Evolutionary conservation across 2,113 vertebrate species (phyloP).

Genomic region (Clarias macrocephalus): DNA sequence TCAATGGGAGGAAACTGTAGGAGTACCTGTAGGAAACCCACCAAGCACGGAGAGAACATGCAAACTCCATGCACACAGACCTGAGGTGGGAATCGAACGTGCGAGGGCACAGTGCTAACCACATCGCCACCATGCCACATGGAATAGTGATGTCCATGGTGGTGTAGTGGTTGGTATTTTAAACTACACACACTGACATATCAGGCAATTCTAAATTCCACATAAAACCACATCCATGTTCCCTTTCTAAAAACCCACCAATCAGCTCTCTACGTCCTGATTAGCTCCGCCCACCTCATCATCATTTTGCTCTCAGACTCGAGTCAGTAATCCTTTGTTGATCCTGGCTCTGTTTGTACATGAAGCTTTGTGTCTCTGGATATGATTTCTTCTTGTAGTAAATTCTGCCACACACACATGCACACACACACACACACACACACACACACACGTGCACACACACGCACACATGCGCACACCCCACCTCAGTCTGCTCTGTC

Average conservation of each 20-base stretch:
- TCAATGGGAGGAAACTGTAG: too few relatives aligned
- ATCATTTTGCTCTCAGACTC: background rate
- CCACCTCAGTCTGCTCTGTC: conserved; percentile 48
- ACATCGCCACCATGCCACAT: too few relatives aligned
- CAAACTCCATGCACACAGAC: too few relatives aligned
- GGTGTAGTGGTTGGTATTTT: background rate
- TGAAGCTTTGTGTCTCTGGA: conserved; percentile 1
- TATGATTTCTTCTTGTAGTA: conserved; percentile 14
- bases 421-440: conserved; percentile 6
- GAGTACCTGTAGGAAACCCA: too few relatives aligned
- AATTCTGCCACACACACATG: background rate
- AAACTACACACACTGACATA: background rate
- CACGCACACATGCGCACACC: background rate
- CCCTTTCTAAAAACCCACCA: background rate
- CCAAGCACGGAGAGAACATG: too few relatives aligned
- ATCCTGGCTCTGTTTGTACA: background rate
- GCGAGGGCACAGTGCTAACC: too few relatives aligned
- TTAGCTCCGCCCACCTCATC: conserved; percentile 2
- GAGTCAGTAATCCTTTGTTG: background rate
- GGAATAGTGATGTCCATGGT: too few relatives aligned
- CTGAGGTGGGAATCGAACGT: too few relatives aligned
- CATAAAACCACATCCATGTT: background rate
- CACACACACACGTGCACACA: conserved; percentile 16
- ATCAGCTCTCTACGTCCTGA: background rate
- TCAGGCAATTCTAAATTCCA: too few relatives aligned